phyloP scores from a whole-genome alignment of 30 jellyfish, hydroid and myxozoan genomes.

The Aurelia coerulea region DNA sequence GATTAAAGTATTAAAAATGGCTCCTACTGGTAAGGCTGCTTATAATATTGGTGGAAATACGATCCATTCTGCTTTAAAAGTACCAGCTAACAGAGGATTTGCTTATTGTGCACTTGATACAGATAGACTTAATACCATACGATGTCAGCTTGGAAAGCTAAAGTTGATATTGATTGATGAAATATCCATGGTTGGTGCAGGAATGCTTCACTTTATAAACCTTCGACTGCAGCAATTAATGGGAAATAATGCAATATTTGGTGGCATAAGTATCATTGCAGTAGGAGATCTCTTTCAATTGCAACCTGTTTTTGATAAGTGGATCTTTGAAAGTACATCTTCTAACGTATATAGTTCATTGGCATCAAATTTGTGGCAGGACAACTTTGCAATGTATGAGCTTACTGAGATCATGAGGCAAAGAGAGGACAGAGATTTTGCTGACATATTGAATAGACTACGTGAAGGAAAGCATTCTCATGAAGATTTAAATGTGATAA shows the following conservation, averaged over 20 bases:
- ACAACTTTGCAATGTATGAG: background rate
- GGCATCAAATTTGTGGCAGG: slow-evolving; percentile 12
- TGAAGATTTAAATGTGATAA: background rate
- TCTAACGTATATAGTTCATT: background rate
- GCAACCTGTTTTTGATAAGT: slow-evolving; percentile 21
- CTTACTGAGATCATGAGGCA: too few relatives aligned
- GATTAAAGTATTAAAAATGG: background rate
- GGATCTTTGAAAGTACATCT: slow-evolving; percentile 19
- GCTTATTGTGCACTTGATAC: background rate
- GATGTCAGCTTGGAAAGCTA: slow-evolving; percentile 1
- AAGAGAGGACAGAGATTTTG: slow-evolving; percentile 6
- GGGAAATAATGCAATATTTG: slow-evolving; percentile 3
- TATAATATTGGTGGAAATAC: slow-evolving; percentile 29
- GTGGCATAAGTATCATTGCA: slow-evolving; percentile 22
- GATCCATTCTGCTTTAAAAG: slow-evolving; percentile 31
- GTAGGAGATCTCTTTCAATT: background rate
- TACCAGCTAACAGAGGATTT: slow-evolving; percentile 28
- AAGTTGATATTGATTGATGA: slow-evolving; percentile 29
- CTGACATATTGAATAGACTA: slow-evolving; percentile 1
- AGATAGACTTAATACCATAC: slow-evolving; percentile 16
- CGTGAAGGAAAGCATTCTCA: slow-evolving; percentile 9
- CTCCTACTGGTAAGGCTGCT: slow-evolving; percentile 46
- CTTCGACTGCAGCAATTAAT: slow-evolving; percentile 18
- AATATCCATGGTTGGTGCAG: slow-evolving; percentile 36
- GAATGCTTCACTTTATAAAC: slow-evolving; percentile 3